Percentiles rank a stretch among this genome's conserved stretches.
These are phyloP conservation scores for Grus americana DNA, from an alignment of 2,113 vertebrate species.

Conservation along the genomic window DNA sequence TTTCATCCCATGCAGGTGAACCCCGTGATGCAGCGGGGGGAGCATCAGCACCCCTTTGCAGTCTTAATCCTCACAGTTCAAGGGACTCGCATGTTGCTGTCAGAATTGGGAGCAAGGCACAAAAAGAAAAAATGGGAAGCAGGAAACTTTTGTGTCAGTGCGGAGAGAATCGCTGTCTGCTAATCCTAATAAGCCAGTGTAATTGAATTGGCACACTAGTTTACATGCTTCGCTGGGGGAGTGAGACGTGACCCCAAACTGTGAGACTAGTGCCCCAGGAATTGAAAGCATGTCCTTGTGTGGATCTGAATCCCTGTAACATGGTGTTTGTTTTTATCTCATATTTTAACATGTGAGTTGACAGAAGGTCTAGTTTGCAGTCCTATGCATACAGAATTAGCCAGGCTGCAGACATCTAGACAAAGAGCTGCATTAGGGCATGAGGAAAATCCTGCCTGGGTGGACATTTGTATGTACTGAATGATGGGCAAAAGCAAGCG, in stretches of 20 bases:
- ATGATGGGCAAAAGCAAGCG: neutral
- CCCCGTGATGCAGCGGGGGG: accelerated
- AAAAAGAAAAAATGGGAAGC: neutral
- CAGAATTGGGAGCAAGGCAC: neutral
- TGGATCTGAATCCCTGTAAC: neutral
- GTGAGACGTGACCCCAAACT: neutral
- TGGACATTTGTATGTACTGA: neutral
- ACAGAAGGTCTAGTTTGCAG: neutral
- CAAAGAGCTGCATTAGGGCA: neutral
- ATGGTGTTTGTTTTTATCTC: neutral
- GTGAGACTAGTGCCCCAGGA: neutral
- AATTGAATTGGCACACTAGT: neutral
- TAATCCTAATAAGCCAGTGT: neutral
- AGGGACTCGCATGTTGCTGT: accelerated
- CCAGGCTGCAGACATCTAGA: neutral
- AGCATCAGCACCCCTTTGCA: neutral
- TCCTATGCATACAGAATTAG: neutral
- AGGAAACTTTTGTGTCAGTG: neutral
- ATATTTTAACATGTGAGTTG: neutral
- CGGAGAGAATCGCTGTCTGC: neutral
- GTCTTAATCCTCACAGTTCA: neutral
- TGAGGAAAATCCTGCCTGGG: neutral
- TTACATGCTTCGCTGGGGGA: neutral
- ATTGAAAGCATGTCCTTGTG: neutral
- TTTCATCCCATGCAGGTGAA: neutral